Base-by-base conservation (phyloP, 2,113 vertebrate species). In the Delphinus delphis region DNA sequence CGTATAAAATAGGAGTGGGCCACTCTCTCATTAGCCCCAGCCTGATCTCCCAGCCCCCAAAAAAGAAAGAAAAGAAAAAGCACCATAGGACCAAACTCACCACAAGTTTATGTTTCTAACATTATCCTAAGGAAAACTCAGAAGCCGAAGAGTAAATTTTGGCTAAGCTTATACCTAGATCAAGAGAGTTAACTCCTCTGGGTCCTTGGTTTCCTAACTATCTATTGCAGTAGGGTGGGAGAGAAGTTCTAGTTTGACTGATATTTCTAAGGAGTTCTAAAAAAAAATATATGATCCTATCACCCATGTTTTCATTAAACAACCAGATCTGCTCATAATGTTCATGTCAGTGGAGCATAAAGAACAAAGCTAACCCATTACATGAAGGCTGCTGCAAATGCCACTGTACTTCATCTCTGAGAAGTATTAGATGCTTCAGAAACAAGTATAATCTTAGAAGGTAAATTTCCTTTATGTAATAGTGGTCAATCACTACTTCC, bases 291-390 rank as follows among this genome's bases (percentile, higher is more conserved):
- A 82, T 17, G 65, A 68, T 71, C 18, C 50, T 63, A 50, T 36
- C n/a, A 93, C 36, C 68, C 68, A 55, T 25, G 77, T 76, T 88
- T 86, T 73, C 65, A 76, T 90, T 93, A 44, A 84, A 90, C 53
- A 90, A 82, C 12, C 33, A 95, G 53, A 25, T 5, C 65, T 60
- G 15, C 23, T 76, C 63, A 79, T 44, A 77, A 86, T 47, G 38
- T 38, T 38, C 53, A 76, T 17, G 18, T 12, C 63, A 84, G 76
- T 1, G 65, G 5, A 94, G 47, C 58, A 87, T 38, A 71, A 60
- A 88, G 53, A 89, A 68, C 21, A 80, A 94, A 89, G 63, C 6
- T n/a, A 95, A 84, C 18, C 41, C 20, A 58, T 33, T 63, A 93
- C 12, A 71, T 4, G 9, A 87, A 92, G 63, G 50, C 47, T 96